Evolutionary conservation across 2,888 invertebrate genomes (phyloP), one percentile per base, ranked within the genome.

Genomic region (Leptinotarsa tumamoca): DNA sequence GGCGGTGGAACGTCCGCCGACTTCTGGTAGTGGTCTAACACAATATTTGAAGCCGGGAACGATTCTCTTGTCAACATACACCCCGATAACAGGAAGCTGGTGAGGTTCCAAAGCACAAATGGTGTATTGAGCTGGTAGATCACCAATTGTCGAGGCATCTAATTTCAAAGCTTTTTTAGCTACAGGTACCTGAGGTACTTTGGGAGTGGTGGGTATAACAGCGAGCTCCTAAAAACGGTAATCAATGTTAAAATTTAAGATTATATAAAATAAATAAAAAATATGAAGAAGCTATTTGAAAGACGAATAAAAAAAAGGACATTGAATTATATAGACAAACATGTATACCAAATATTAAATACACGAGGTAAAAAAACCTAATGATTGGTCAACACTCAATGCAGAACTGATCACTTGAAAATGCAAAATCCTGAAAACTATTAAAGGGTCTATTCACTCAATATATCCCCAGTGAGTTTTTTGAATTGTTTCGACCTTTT

Each of bases 21-120:
- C 83, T 86, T 90, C 90, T 87, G 91, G 91, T 87, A 93, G 90
- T 2, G 93, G 92, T 84, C 92, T 90, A 79, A 94, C 93, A 88
- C 92, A 91, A 90, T 95, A 95, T 87, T 92, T 90, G 90, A 94
- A 95, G 81, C 95, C 95, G 80, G 94, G 92, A 81, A 93, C 90
- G 79, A 95, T 92, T 73, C 93, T 90, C 73, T 91, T 91, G 88
- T 95, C 94, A 81, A 95, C 91, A 88, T 93, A 94, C 72, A 94
- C 92, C 71, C 95, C 95, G 84, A 93, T 90, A 71, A 92, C 93
- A 0, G 93, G 93, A 86, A 93, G 90, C 86, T 94, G 93, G 83
- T 93, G 91, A 7, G 90, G 88, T 52, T 90, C 90, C 3, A 93
- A 89, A 43, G 91, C 89, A 18, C 92, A 91, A 18, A 93, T 91